Base-by-base conservation (phyloP, 2,113 vertebrate genomes). In the Hipposideros armiger region DNA sequence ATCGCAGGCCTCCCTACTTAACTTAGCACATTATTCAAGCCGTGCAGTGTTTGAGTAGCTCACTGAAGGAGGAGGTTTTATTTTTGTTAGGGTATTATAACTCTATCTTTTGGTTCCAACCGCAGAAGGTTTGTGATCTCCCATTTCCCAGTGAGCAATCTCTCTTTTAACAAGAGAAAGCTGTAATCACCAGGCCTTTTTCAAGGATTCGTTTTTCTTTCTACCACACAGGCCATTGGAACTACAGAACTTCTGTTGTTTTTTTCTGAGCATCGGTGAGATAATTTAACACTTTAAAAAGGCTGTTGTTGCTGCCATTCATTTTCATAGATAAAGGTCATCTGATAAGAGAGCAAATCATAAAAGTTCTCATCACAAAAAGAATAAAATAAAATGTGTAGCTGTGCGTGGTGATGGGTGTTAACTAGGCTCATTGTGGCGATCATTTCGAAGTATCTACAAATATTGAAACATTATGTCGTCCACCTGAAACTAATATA, bases 81-180 rank as follows among this genome's bases (percentile, higher is more conserved):
- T 96, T 97, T 97, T 88, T 84, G 88, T 89, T 96, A 91, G 83
- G 42, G 64, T 90, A 88, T 97, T 97, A 97, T 94, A 97, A 95
- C 93, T 78, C 95, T 94, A 95, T 93, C 91, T 84, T 89, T 89
- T 16, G 76, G 54, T 88, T 95, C 78, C 82, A 47, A 91, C 90
- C 94, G 91, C 5, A 16, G 90, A 92, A 95, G 94, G 94, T 97
- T 81, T 97, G 97, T 94, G 91, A 93, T 67, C 89, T 40, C 84
- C 73, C 58, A 77, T 54, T 77, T 97, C 95, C 91, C 88, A 81
- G 20, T 91, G 93, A 96, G 86, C 89, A 95, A 93, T 72, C 74
- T n/a, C 62, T 96, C 88, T 94, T 74, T 87, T 80, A 89, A 96
- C 52, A 91, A 89, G 81, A 91, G 67, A 94, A 84, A 89, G 87